Percentiles rank a stretch among this genome's conserved stretches.
Conservation (phyloP, 2,888 invertebrate species). For the Girardia tigrina region DNA sequence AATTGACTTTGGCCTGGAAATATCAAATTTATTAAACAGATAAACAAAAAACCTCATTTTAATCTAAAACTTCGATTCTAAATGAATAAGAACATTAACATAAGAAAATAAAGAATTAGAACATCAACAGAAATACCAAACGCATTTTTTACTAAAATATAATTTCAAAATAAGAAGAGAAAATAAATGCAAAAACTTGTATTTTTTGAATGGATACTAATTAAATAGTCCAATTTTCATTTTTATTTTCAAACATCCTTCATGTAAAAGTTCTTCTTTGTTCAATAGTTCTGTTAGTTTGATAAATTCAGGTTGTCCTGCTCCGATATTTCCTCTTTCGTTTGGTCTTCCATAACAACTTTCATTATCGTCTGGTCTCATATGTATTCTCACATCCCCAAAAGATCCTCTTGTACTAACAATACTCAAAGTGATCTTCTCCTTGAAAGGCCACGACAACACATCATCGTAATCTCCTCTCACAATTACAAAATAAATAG, state of each 20-base stretch:
- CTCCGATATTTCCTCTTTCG: background rate
- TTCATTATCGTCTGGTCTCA: conserved; percentile 9
- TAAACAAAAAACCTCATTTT: too few species aligned
- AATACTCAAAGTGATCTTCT: background rate
- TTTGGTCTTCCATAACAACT: background rate
- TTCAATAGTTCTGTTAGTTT: background rate
- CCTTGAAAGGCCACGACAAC: background rate
- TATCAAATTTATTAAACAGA: too few species aligned
- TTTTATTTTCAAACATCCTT: background rate
- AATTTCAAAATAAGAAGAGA: too few species aligned
- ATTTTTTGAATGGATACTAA: too few species aligned
- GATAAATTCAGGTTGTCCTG: background rate
- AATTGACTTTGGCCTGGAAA: too few species aligned
- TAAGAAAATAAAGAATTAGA: too few species aligned
- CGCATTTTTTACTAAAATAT: too few species aligned
- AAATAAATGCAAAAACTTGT: too few species aligned
- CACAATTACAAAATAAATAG: background rate
- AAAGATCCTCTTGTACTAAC: background rate
- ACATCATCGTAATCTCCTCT: background rate
- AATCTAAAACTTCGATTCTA: too few species aligned
- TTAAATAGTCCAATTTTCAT: too few species aligned
- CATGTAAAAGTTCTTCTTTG: background rate
- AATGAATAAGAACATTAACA: too few species aligned
- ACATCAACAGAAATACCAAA: too few species aligned
- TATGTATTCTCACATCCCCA: background rate